Percentiles rank a stretch among this genome's conserved stretches.
Conservation (phyloP, 2,888 invertebrate genomes). For the Lingula anatina region DNA sequence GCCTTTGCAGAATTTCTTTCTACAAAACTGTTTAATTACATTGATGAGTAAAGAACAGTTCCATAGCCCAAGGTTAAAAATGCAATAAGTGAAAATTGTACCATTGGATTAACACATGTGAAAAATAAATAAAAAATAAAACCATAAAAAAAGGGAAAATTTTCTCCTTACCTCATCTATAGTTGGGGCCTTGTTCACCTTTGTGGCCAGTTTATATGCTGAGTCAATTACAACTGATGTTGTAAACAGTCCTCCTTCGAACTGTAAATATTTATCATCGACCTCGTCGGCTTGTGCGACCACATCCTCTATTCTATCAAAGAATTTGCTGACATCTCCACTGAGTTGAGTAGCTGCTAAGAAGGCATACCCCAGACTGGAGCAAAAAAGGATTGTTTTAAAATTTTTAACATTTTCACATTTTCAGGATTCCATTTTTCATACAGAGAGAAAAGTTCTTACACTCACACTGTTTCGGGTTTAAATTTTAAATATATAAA, state of each 20-base stretch:
- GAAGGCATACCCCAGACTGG: slow-evolving; percentile 78
- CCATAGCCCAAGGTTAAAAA: too few species aligned
- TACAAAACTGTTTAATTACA: too few species aligned
- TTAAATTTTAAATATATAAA: too few species aligned
- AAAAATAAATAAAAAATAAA: not conserved
- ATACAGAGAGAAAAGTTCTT: too few species aligned
- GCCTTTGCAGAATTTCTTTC: too few species aligned
- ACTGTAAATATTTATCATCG: slow-evolving; percentile 79
- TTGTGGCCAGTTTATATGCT: slow-evolving; percentile 61
- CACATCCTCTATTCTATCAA: slow-evolving; percentile 83
- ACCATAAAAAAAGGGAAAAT: not conserved
- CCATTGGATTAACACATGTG: not conserved
- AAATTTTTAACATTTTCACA: too few species aligned
- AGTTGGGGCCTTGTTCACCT: slow-evolving; percentile 65
- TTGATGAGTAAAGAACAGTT: too few species aligned
- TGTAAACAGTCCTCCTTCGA: slow-evolving; percentile 62
- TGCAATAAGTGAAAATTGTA: not conserved
- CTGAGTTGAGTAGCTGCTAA: slow-evolving; percentile 73
- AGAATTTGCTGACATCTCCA: slow-evolving; percentile 53
- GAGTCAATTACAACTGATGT: slow-evolving; percentile 62
- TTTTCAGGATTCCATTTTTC: too few species aligned
- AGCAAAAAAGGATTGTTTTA: too few species aligned
- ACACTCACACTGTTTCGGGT: too few species aligned
- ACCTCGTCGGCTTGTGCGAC: slow-evolving; percentile 93
- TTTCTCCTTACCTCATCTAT: slow-evolving; percentile 56